These are phyloP conservation scores for Drosophila ficusphila DNA, from an alignment of 1,140 invertebrate genomes.

Conservation along the genomic window DNA sequence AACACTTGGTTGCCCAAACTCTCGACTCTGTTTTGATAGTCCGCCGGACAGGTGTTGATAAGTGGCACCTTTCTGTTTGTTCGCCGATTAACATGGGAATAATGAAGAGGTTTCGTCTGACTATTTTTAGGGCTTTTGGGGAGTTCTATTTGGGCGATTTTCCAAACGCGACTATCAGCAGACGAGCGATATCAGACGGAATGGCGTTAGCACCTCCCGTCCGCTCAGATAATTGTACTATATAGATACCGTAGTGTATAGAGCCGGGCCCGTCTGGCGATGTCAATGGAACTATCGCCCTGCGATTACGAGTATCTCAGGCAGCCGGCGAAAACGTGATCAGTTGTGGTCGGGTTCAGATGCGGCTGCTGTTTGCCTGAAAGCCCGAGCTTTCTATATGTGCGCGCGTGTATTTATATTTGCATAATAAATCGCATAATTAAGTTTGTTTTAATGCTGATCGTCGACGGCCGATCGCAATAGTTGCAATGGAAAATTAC, in stretches of 20 bases:
- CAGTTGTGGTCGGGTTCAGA: slow-evolving; percentile 52
- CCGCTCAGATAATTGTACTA: slow-evolving; percentile 21
- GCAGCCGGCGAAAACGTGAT: slow-evolving; percentile 75
- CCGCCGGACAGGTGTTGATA: slow-evolving; percentile 16
- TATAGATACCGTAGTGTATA: not conserved
- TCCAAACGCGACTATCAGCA: slow-evolving; percentile 19
- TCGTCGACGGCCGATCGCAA: slow-evolving; percentile 21
- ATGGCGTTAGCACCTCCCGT: slow-evolving; percentile 13
- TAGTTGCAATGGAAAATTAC: slow-evolving; percentile 62
- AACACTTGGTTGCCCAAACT: slow-evolving; percentile 30
- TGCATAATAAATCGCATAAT: slow-evolving; percentile 81
- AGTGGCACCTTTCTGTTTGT: slow-evolving; percentile 46
- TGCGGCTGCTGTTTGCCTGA: slow-evolving; percentile 43
- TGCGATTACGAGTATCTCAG: slow-evolving; percentile 27
- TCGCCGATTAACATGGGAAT: slow-evolving; percentile 41
- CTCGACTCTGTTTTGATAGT: slow-evolving; percentile 3
- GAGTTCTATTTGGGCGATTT: slow-evolving; percentile 19
- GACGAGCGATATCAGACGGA: slow-evolving; percentile 45
- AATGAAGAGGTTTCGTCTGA: slow-evolving; percentile 33
- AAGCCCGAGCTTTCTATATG: slow-evolving; percentile 49
- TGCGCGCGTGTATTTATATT: slow-evolving; percentile 43
- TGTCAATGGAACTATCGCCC: slow-evolving; percentile 57
- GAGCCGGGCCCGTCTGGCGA: slow-evolving; percentile 36
- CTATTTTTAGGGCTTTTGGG: slow-evolving; percentile 49
- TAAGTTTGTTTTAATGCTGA: slow-evolving; percentile 66